Evolutionary conservation across 2,113 vertebrate species (phyloP).

Genomic region (Notarius quadriscutis): DNA sequence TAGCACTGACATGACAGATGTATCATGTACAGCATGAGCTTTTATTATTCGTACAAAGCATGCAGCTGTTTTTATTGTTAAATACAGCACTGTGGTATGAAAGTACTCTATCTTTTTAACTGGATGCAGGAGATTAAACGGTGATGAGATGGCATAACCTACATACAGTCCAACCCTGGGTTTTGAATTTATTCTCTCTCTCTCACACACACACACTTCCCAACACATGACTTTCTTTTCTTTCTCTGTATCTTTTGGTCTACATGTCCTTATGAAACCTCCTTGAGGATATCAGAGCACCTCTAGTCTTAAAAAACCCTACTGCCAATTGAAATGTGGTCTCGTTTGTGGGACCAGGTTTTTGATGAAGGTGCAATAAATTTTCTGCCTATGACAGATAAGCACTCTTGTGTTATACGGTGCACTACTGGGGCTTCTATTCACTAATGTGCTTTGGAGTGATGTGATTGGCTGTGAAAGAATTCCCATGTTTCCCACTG

Average conservation of each 20-base stretch:
- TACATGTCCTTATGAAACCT: neutral
- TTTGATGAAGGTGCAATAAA: conserved; percentile 17
- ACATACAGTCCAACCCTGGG: conserved; percentile 60
- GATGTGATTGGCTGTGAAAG: conserved; percentile 26
- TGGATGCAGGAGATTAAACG: conserved; percentile 64
- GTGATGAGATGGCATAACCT: conserved; percentile 68
- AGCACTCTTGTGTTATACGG: conserved; percentile 5
- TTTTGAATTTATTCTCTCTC: conserved; percentile 41
- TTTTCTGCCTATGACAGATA: conserved; percentile 38
- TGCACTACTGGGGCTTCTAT: conserved; percentile 27
- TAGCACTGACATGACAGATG: neutral
- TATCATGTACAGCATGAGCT: neutral
- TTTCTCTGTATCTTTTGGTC: neutral
- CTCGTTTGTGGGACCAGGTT: neutral
- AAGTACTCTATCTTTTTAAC: conserved; percentile 9
- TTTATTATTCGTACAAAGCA: conserved; percentile 6
- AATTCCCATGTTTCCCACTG: conserved; percentile 35
- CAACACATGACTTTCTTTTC: neutral
- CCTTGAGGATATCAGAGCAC: neutral
- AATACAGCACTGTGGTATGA: conserved; percentile 5
- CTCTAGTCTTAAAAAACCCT: neutral
- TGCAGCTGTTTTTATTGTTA: conserved; percentile 22
- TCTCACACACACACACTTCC: neutral
- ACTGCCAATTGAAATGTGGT: neutral
- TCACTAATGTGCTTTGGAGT: conserved; percentile 12